Base-by-base conservation (phyloP, 2,888 invertebrate species). In the Hartigia nigra region DNA sequence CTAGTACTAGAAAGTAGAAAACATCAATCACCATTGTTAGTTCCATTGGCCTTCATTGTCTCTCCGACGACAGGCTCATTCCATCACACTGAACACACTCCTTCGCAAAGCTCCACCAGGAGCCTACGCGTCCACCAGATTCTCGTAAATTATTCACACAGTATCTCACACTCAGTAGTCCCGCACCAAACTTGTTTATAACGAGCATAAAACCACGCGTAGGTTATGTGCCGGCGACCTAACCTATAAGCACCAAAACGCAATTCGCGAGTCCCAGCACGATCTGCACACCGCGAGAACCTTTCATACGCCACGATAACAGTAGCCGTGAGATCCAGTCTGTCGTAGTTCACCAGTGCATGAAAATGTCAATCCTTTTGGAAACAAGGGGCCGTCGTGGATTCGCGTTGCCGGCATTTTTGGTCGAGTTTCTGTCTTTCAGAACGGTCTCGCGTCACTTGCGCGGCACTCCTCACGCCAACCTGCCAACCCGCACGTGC, bases 1-100 rank as follows among this genome's bases (percentile, higher is more conserved):
- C 31, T 36, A n/a, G 9, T 34, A 35, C 55, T 55, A 55, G 2
- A 55, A 37, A 77, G 70, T 36, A 81, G 76, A 79, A 76, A 78
- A 79, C 75, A 83, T 86, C 84, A 86, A 84, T 91, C 88, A 91
- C 91, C 91, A 91, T 91, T 91, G 83, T 91, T 91, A 84, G 91
- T 91, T 83, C 91, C 91, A 91, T 91, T 91, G 85, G 91, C 91
- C 90, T 91, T 91, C 91, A 91, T 91, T 87, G 88, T 90, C 87
- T 87, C 85, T 82, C 81, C 83, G 81, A 85, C 86, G 84, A 85
- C 86, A 86, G 85, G 85, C 84, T 89, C 90, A 90, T 89, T 88
- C 90, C 90, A 89, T 87, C 84, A 83, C 86, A 85, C 84, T 81
- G 85, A 81, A 82, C 84, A 81, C 83, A 83, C 83, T 82, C 82